Base-by-base conservation (phyloP, 2,113 vertebrate species). In the Gavia stellata region DNA sequence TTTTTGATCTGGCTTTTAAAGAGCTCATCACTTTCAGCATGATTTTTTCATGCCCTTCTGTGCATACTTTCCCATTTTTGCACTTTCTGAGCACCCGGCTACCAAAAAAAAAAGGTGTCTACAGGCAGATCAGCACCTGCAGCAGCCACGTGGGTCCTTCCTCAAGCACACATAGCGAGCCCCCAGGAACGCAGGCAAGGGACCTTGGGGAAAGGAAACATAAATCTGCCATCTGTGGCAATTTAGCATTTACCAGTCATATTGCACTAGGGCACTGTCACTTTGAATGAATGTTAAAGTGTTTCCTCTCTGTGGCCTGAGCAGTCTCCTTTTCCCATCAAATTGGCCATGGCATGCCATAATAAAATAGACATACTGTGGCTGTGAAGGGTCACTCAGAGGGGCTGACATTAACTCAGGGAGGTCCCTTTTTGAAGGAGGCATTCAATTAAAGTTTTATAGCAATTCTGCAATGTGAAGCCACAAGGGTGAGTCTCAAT, bases 191-290 rank as follows among this genome's bases (percentile, higher is more conserved):
- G 10, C 62, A 68, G 81, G 58, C 36, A 16, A 28, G 89, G 50
- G 87, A 73, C 86, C 90, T 36, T 38, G 52, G 62, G 81, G 74
- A 88, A 36, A 72, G 49, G 79, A 42, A 56, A 44, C 56, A 14
- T 62, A 80, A 66, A 92, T 58, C 83, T 68, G 42, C 95, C 90
- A 89, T 94, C 72, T 75, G 96, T 92, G 92, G 81, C 81, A 68
- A 91, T 94, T 79, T 81, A 91, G 52, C 88, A 36, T 93, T 81
- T 58, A 84, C 91, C 96, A 94, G 88, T 31, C 93, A 7, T 21
- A 17, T 33, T 79, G 72, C 20, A 68, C 75, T 6, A 10, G 53
- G 53, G 45, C 49, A 61, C 92, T 66, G 79, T 83, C 94, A 33
- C 82, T 86, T 62, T 9, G 50, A 72, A 75, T 92, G 44, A 96